These are phyloP conservation scores for Lasioglossum marginatum DNA, from an alignment of 2,888 invertebrate species.

Conservation along the genomic window DNA sequence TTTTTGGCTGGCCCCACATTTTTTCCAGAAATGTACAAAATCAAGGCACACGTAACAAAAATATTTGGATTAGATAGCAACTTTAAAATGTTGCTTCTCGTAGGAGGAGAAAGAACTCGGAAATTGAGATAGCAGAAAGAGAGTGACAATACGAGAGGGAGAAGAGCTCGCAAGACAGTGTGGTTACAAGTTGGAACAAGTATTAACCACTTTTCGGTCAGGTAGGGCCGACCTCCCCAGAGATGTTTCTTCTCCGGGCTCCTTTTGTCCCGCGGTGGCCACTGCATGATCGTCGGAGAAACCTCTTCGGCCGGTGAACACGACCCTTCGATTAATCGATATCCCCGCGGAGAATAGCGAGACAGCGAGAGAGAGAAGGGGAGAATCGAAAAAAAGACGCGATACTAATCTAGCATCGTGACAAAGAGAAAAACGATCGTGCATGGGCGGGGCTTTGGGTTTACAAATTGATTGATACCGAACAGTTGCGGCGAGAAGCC, in stretches of 20 bases:
- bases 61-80: too few relatives aligned
- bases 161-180: neutral
- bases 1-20: neutral
- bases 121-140: neutral
- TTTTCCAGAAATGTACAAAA: too few relatives aligned
- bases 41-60: too few relatives aligned
- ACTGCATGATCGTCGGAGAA: slow-evolving; percentile 42
- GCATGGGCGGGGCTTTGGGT: slow-evolving; percentile 53
- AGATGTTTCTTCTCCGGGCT: slow-evolving; percentile 38
- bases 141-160: neutral
- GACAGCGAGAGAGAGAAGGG: neutral
- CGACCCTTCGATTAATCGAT: slow-evolving; percentile 66
- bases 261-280: slow-evolving; percentile 46
- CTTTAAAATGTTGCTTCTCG: neutral
- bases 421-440: slow-evolving; percentile 66
- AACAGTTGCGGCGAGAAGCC: slow-evolving; percentile 45
- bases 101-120: neutral
- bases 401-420: slow-evolving; percentile 66
- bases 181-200: slow-evolving; percentile 33
- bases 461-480: slow-evolving; percentile 73
- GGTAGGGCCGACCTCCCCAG: slow-evolving; percentile 49
- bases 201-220: slow-evolving; percentile 43
- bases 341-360: slow-evolving; percentile 38
- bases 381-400: slow-evolving; percentile 39
- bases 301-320: slow-evolving; percentile 46